Base-by-base conservation (phyloP, 1,140 invertebrate genomes). In the Planococcus citri region DNA sequence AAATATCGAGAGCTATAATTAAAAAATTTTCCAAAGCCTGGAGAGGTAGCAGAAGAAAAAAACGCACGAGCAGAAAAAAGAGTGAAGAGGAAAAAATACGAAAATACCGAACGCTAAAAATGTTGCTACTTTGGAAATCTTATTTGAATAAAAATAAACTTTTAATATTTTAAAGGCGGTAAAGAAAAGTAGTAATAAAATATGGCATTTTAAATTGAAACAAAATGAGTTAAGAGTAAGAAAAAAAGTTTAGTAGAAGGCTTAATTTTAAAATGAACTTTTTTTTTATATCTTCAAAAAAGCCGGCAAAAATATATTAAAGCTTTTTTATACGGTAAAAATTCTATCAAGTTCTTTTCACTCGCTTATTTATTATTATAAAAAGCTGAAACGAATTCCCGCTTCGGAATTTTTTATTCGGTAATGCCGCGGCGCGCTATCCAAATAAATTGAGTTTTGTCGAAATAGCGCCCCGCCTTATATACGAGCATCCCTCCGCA, bases 381-480 rank as follows among this genome's bases (percentile, higher is more conserved):
- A 73, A 73, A 74, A 69, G 68, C 58, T 25, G 71, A 69, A 71
- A 69, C 71, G 71, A 71, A 69, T 71, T 69, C 71, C 27, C 41
- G 38, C 68, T 64, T 64, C 60, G 60, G 60, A 64, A 64, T 64
- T 64, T 64, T 33, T 68, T 70, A 57, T 70, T 69, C 29, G 27
- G 27, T 33, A 27, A 60, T 69, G 60, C 70, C 68, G 64, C 72
- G 51, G 68, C 70, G 70, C 69, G 67, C 64, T 72, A 71, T 71
- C 70, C 60, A 71, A 74, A 73, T 72, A 74, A 74, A 74, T 75
- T 75, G 73, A 74, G 74, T 75, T 73, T 72, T 70, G 70, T 73
- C 71, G 57, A 69, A 51, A 69, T 69, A 72, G 70, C 14, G n/a
- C 69, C 69, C 69, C 67, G 12, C 67, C 70, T 60, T 69, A n/a